Evolutionary conservation across 1,140 invertebrate species (phyloP), one percentile per base, ranked within the genome.

Genomic region (Physella acuta): DNA sequence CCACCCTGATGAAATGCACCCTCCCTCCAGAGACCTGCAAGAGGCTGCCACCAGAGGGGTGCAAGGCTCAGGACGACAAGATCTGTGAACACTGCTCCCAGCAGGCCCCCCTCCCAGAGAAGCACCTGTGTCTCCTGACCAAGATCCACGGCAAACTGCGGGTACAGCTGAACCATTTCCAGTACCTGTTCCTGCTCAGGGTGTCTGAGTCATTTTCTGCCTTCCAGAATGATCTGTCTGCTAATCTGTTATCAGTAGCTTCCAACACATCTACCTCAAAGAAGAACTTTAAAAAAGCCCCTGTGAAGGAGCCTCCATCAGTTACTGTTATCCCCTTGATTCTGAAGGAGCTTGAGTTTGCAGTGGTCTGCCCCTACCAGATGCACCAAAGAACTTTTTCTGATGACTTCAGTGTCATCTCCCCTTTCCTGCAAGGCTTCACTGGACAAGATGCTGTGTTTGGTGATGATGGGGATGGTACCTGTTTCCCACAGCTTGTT

Each of bases 101-200:
- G 17, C 36, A 74, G 34, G 52, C 75, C n/a, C 70, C 71, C 1
- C 75, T 76, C 49, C 73, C 76, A 30, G 74, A 81, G 26, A 52
- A 34, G 14, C 66, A 58, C 1, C 28, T 56, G 17, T 73, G 68
- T 58, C 31, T 84, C 30, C 44, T 84, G 24, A 71, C 77, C 17
- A 75, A 81, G 64, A 68, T 83, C 52, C 75, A 71, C 11, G 74
- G 71, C 49, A 80, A 80, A 75, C 71, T 85, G 17, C 72, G 76
- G 34, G 72, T 76, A 39, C 83, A 84, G 68, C 69, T 85, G 39
- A 96, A 94, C 87, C 94, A 97, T 84, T 95, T 93, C 84, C 95
- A 97, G 86, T 92, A 92, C 83, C 87, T 97, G 59, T 97, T 97
- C 83, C 82, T 97, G 31, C 83, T 96, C 77, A 87, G 94, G 56